phyloP scores from a whole-genome alignment of 2,113 vertebrate species.

The Galeopterus variegatus region DNA sequence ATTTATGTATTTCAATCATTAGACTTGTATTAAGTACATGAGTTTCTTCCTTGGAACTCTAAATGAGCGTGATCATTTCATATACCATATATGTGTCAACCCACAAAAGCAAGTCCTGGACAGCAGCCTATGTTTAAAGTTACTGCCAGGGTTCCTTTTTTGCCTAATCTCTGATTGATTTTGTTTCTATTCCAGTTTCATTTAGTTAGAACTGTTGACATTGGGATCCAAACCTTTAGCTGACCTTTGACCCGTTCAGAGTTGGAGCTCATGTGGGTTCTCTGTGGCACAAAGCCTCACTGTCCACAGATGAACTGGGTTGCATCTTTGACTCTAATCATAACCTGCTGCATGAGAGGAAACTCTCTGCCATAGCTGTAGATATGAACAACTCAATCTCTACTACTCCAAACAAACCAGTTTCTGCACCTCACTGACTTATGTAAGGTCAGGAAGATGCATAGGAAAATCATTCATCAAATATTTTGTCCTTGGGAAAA shows the following conservation, averaged over 20 bases:
- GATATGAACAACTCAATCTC: background rate
- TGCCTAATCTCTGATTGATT: background rate
- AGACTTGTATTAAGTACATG: background rate
- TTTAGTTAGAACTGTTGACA: conserved; percentile 3
- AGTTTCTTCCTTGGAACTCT: background rate
- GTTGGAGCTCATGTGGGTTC: background rate
- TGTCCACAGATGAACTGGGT: background rate
- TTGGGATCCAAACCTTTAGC: background rate
- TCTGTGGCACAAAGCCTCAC: background rate
- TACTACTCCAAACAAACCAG: background rate
- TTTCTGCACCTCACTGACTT: background rate
- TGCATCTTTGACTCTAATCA: background rate
- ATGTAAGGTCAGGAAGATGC: background rate
- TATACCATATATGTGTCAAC: background rate
- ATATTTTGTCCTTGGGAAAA: conserved; percentile 40
- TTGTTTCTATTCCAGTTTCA: conserved; percentile 40
- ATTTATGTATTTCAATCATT: background rate
- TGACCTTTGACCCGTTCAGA: background rate
- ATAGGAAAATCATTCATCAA: background rate
- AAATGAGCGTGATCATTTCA: background rate
- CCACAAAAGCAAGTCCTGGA: background rate
- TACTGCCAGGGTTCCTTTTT: background rate
- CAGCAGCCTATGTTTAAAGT: background rate
- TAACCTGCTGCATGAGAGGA: background rate
- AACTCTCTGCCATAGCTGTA: background rate